These are phyloP conservation scores for Drosophila repletoides DNA, from an alignment of 1,140 invertebrate genomes.

Conservation along the genomic window DNA sequence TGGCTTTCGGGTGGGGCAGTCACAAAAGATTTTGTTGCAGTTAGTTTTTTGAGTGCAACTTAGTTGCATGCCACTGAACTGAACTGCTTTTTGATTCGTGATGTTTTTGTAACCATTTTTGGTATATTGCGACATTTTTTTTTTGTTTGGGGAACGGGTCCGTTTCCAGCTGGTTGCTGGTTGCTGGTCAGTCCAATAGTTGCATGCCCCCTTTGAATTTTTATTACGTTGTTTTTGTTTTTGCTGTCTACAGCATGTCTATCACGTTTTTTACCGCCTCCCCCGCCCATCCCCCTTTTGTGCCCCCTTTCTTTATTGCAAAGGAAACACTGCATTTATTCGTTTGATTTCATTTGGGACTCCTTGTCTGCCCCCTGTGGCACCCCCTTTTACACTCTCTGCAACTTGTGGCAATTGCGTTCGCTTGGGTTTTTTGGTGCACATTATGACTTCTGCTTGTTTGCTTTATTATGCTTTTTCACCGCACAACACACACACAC, in stretches of 20 bases:
- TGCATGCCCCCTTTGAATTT: background rate
- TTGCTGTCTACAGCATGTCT: constrained; percentile 36
- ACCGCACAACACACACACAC: constrained; percentile 16
- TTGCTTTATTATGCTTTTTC: constrained; percentile 63
- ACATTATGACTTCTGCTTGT: constrained; percentile 65
- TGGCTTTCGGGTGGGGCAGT: constrained; percentile 16
- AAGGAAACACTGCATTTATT: constrained; percentile 56
- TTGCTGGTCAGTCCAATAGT: constrained; percentile 36
- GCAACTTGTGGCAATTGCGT: constrained; percentile 23
- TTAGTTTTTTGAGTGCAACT: no score
- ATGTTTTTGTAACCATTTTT: constrained; percentile 33
- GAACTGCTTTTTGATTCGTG: constrained; percentile 6
- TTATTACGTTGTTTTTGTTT: constrained; percentile 20
- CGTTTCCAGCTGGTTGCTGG: constrained; percentile 27
- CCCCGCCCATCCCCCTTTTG: background rate
- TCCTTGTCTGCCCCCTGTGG: constrained; percentile 5
- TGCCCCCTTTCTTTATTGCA: background rate
- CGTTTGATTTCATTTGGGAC: constrained; percentile 55
- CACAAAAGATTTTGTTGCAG: background rate
- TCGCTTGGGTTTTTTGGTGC: constrained; percentile 58
- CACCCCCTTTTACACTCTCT: constrained; percentile 26
- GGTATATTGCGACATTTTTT: constrained; percentile 28
- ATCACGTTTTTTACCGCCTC: constrained; percentile 21
- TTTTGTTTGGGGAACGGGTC: background rate
- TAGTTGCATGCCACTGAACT: constrained; percentile 23